Conservation (phyloP, 30 jellyfish, hydroid and myxozoan species). For the Sanderia malayensis region DNA sequence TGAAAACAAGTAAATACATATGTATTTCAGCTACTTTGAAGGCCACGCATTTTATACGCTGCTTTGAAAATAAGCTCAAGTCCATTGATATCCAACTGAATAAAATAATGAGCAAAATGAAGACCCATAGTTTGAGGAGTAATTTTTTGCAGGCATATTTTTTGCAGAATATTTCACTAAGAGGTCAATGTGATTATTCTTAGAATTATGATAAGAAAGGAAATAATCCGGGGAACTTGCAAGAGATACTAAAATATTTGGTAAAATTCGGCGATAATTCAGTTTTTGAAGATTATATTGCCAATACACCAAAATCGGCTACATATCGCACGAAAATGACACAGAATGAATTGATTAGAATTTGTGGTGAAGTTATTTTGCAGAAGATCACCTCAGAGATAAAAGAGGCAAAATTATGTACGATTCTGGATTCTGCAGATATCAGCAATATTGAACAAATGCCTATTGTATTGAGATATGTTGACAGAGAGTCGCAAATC, state of each 20-base stretch:
- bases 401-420: no score
- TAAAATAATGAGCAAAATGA: no score
- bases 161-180: conserved; percentile 1
- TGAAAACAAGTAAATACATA: no score
- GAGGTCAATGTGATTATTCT: no score
- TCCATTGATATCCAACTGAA: no score
- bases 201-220: not conserved
- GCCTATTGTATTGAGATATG: not conserved
- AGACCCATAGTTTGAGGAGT: not conserved
- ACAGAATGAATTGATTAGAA: not conserved
- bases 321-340: not conserved
- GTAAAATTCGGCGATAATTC: not conserved
- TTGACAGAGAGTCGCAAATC: not conserved
- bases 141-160: not conserved
- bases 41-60: no score
- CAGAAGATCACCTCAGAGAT: no score
- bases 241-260: not conserved
- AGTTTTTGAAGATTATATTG: conserved; percentile 1
- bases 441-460: conserved; percentile 5
- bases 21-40: no score
- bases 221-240: conserved; percentile 16
- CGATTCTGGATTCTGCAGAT: no score
- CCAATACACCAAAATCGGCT: not conserved
- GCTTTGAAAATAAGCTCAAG: no score
- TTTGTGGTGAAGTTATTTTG: conserved; percentile 3